Evolutionary conservation across 2,797 vertebrate genomes (phyloP).

Genomic region (Phrynocephalus forsythii): DNA sequence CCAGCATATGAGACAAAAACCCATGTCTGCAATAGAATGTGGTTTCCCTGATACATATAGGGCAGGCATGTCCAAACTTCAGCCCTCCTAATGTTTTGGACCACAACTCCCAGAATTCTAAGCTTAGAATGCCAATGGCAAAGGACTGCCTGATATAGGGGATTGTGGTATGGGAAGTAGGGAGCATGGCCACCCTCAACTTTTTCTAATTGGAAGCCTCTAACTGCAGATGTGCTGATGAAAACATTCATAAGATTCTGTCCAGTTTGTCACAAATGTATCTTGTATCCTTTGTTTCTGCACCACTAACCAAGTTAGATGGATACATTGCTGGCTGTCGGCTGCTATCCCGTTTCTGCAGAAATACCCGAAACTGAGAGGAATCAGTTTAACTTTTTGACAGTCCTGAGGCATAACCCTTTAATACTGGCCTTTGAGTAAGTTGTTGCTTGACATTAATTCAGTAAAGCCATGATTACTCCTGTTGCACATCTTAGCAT

Average conservation of each 20-base stretch:
- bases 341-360: background rate
- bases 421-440: background rate
- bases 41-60: background rate
- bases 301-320: background rate
- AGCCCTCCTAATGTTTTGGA: too few relatives aligned
- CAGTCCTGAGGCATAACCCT: background rate
- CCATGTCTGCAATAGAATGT: background rate
- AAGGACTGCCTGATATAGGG: too few relatives aligned
- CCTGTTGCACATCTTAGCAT: background rate
- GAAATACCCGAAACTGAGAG: background rate
- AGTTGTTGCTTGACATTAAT: slow-evolving; percentile 6
- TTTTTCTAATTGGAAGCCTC: background rate
- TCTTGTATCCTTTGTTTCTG: slow-evolving; percentile 1
- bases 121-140: too few relatives aligned
- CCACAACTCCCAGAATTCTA: too few relatives aligned
- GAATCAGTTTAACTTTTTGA: slow-evolving; percentile 7
- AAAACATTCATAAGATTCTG: background rate
- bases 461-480: background rate
- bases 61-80: too few relatives aligned
- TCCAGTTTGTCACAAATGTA: background rate
- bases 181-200: background rate
- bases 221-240: background rate
- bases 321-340: background rate
- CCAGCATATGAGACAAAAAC: background rate
- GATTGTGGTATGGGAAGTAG: background rate